Evolutionary conservation across 2,113 vertebrate genomes (phyloP), one percentile per base, ranked within the genome.

Genomic region (Pygoscelis antarcticus): DNA sequence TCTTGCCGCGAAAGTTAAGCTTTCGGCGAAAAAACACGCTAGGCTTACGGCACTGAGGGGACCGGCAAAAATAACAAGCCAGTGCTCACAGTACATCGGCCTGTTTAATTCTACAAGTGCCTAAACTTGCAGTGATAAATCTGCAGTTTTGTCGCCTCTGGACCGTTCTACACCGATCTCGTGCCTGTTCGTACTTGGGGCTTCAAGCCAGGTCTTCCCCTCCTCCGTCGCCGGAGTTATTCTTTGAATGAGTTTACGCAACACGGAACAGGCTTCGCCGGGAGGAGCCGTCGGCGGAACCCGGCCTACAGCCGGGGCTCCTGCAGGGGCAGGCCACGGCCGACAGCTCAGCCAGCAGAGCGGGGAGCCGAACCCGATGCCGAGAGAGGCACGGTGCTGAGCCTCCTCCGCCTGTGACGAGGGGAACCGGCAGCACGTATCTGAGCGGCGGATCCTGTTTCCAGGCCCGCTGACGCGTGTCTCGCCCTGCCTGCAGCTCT

Each of bases 401-500:
- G 46, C 27, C 23, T 16, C 16, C 2, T 36, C 36, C 36, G 2
- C 16, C 46, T 4, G 1, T 5, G 57, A 16, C 18, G 22, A 3
- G 0, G 10, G 2, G 11, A 72, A 23, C 26, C 36, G 30, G 49
- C 2, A 2, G 49, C 60, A 44, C 25, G 9, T 5, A 9, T 38
- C 36, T 0, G 22, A 60, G 38, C 0, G 2, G 15, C 9, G 17
- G 29, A 60, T 23, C n/a, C 78, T 0, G 0, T 7, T 38, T 58
- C 11, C 6, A 30, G 27, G 19, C 18, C 38, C 11, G 0, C 15
- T 2, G 14, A 12, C 3, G 1, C 13, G 10, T 5, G 10, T 13
- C 40, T n/a, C 10, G 2, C 12, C 6, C 57, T 32, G 54, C 25
- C 46, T 14, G 66, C 23, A 25, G 36, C 58, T 58, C 47, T 11